Evolutionary conservation across 23 tunicate species (phyloP).

Genomic region (Oikopleura dioica): DNA sequence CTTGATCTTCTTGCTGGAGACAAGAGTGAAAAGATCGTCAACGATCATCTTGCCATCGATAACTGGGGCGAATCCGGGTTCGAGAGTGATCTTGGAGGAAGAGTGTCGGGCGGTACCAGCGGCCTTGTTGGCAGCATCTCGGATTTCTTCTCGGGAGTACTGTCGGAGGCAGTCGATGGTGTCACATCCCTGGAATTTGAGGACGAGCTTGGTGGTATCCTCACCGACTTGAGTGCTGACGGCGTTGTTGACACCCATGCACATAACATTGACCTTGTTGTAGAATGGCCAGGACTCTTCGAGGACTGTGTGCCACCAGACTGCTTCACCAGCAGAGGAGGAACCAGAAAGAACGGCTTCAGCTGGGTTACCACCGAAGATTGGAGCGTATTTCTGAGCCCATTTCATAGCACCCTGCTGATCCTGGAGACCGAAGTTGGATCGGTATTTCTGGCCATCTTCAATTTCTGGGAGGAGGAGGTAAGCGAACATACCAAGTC

Average conservation of each 20-base stretch:
- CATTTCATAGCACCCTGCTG: background rate
- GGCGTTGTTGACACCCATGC: constrained; percentile 10
- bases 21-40: constrained; percentile 20
- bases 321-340: background rate
- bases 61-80: constrained; percentile 2
- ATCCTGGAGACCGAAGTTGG: background rate
- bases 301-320: background rate
- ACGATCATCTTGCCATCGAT: background rate
- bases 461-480: constrained; percentile 1
- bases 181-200: too few relatives aligned
- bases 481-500: background rate
- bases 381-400: background rate
- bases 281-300: constrained; percentile 1
- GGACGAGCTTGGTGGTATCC: too few relatives aligned
- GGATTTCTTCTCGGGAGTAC: too few relatives aligned
- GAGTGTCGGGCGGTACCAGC: background rate
- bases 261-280: background rate
- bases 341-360: background rate
- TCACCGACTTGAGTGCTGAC: too few relatives aligned
- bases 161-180: too few relatives aligned
- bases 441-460: background rate
- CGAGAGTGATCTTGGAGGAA: background rate
- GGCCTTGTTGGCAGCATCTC: background rate
- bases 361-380: background rate
- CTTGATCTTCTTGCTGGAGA: constrained; percentile 14